Evolutionary conservation across 2,113 vertebrate species (phyloP).

Genomic region (Malaclemys terrapin): DNA sequence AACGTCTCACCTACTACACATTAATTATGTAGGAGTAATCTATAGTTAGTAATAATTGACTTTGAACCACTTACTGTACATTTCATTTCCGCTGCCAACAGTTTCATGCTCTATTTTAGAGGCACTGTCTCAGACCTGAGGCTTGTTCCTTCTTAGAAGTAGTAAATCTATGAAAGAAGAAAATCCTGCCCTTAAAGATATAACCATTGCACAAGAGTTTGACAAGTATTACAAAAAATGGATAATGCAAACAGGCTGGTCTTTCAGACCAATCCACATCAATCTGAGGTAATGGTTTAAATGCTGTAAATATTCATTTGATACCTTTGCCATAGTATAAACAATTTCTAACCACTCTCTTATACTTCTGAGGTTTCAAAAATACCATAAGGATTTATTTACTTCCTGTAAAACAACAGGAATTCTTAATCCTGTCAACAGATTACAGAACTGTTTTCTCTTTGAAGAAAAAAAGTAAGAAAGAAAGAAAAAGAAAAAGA

Average conservation of each 20-base stretch:
- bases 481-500: accelerated
- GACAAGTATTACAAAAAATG: constrained; percentile 16
- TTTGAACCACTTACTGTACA: not conserved
- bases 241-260: constrained; percentile 51
- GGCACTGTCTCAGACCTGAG: not conserved
- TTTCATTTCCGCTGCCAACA: not conserved
- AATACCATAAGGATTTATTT: constrained; percentile 66
- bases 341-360: constrained; percentile 53
- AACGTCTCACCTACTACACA: not conserved
- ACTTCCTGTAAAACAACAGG: constrained; percentile 69
- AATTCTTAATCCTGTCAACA: constrained; percentile 69
- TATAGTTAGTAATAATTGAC: not conserved
- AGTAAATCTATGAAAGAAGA: not conserved
- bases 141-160: not conserved
- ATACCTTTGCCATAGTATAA: constrained; percentile 57
- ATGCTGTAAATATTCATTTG: constrained; percentile 65
- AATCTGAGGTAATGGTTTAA: constrained; percentile 52
- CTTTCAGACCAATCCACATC: constrained; percentile 9
- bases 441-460: constrained; percentile 11
- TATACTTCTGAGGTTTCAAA: constrained; percentile 66
- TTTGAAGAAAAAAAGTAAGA: not conserved
- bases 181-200: constrained; percentile 15
- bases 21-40: not conserved
- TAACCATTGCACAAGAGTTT: constrained; percentile 1
- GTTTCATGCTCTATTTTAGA: constrained; percentile 13